Evolutionary conservation across 1,140 invertebrate species (phyloP).

Genomic region (Aphis gossypii): DNA sequence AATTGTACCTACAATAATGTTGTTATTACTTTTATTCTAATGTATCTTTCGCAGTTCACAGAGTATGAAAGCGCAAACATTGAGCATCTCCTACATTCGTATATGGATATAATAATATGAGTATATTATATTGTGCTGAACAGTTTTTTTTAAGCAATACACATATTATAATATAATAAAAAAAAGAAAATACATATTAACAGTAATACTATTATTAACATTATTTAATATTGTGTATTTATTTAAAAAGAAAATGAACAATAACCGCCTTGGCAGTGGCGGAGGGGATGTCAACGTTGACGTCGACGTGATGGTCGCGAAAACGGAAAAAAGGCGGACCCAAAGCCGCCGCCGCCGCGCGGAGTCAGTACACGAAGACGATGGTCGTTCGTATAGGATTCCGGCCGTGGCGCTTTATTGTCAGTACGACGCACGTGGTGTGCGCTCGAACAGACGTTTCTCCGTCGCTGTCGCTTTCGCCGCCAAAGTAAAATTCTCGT

Average conservation of each 20-base stretch:
- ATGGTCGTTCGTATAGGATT: conserved; percentile 40
- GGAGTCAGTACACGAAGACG: conserved; percentile 45
- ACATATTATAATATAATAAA: too few relatives aligned
- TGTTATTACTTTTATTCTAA: too few relatives aligned
- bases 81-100: too few relatives aligned
- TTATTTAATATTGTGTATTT: neutral
- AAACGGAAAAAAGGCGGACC: conserved; percentile 56
- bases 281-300: neutral
- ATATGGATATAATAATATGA: neutral
- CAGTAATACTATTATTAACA: too few relatives aligned
- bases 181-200: neutral
- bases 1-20: neutral
- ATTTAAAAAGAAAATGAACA: neutral
- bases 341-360: neutral
- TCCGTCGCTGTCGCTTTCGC: neutral
- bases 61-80: too few relatives aligned
- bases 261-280: neutral
- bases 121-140: neutral
- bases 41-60: too few relatives aligned
- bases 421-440: conserved; percentile 56
- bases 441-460: conserved; percentile 43
- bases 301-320: neutral
- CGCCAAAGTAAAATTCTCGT: neutral
- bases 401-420: conserved; percentile 36
- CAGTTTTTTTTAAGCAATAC: neutral